Percentiles rank a stretch among this genome's conserved stretches.
Conservation (phyloP, 2,113 vertebrate species). For the cattle (Bos taurus) region DNA sequence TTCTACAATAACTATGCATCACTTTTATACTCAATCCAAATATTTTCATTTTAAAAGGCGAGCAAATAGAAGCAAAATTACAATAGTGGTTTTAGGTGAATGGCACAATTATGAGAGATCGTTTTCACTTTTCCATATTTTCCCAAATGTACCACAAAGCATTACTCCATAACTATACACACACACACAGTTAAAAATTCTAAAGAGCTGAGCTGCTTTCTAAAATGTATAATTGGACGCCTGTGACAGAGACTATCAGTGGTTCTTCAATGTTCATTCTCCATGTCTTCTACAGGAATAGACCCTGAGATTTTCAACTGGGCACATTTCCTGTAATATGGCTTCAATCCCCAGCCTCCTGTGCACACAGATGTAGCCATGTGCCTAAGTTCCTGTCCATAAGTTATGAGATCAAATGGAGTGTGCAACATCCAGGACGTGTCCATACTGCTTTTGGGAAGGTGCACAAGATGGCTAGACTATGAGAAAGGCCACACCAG, state of each 20-base stretch:
- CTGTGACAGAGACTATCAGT: neutral
- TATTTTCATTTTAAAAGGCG: neutral
- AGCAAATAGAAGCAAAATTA: conserved; percentile 9
- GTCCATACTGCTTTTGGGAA: neutral
- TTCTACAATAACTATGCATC: neutral
- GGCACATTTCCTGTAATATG: neutral
- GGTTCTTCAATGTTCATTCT: neutral
- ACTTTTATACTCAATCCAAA: neutral
- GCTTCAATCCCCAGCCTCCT: neutral
- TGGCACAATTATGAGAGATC: neutral
- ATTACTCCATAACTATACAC: neutral
- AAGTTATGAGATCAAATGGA: neutral
- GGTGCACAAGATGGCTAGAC: neutral
- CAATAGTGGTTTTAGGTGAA: neutral
- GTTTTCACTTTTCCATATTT: neutral
- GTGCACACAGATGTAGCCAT: neutral
- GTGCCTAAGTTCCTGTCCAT: neutral
- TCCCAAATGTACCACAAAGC: neutral
- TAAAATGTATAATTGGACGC: neutral
- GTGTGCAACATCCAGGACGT: neutral
- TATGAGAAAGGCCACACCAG: neutral
- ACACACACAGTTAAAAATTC: neutral
- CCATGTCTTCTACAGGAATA: neutral
- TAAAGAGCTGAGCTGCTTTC: neutral
- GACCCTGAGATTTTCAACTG: neutral